A percentile compares a stretch with the other conserved stretches of the same genome.
These are phyloP conservation scores for Eristalinus sepulchralis DNA, from an alignment of 2,888 invertebrate species.

Conservation along the genomic window DNA sequence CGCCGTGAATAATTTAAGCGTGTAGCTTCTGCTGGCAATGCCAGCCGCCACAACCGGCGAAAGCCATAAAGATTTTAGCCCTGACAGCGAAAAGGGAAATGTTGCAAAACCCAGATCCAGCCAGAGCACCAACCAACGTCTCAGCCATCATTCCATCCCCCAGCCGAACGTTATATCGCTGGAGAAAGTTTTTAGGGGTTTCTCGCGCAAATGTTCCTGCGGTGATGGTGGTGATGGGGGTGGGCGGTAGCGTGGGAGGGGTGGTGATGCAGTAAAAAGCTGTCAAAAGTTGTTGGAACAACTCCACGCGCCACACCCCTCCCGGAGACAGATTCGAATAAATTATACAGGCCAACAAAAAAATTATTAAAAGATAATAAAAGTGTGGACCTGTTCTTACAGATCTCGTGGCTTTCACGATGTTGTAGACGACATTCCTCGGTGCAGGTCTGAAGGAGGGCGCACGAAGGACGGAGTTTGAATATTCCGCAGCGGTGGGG, in stretches of 20 bases:
- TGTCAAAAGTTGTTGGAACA: constrained; percentile 47
- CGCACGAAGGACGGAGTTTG: neutral
- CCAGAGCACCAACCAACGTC: neutral
- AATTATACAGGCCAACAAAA: constrained; percentile 41
- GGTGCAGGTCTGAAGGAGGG: neutral
- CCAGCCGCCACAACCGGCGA: neutral
- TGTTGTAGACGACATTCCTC: neutral
- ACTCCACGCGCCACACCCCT: neutral
- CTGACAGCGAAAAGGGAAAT: constrained; percentile 15
- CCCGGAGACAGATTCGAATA: constrained; percentile 1
- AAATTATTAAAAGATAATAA: constrained; percentile 49
- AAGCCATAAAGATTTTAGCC: neutral
- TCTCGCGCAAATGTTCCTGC: constrained; percentile 24
- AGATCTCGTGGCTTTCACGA: constrained; percentile 8
- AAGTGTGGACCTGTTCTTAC: constrained; percentile 36
- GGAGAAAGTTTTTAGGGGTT: constrained; percentile 30
- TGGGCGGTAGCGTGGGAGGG: neutral
- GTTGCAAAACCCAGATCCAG: constrained; percentile 1
- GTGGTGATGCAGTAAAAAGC: constrained; percentile 16
- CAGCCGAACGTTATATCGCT: neutral
- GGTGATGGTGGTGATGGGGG: neutral
- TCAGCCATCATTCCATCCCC: neutral
- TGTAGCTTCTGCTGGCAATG: neutral
- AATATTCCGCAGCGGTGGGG: constrained; percentile 4
- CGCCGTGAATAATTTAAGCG: neutral